A percentile compares a stretch with the other conserved stretches of the same genome.
These are phyloP conservation scores for Ciconia stormi DNA, from an alignment of 2,113 vertebrate genomes.

Conservation along the genomic window DNA sequence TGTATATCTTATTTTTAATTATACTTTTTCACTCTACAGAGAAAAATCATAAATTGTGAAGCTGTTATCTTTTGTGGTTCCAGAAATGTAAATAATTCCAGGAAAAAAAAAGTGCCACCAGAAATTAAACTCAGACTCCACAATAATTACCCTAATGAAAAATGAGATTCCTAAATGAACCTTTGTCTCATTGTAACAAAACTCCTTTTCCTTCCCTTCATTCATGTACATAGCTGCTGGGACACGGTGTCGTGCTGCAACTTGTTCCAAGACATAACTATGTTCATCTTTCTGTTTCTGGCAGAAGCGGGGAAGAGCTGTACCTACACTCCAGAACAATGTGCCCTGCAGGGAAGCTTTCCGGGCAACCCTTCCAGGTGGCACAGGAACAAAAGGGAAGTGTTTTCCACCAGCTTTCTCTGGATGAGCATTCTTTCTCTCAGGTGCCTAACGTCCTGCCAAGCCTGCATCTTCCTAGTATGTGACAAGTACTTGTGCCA, in stretches of 20 bases:
- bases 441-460: slow-evolving; percentile 65
- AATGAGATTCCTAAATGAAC: neutral
- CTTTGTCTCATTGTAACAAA: neutral
- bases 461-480: slow-evolving; percentile 38
- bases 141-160: neutral
- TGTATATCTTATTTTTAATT: neutral
- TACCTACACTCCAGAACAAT: neutral
- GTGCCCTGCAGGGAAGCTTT: neutral
- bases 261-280: neutral
- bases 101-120: neutral
- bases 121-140: neutral
- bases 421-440: slow-evolving; percentile 31
- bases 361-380: slow-evolving; percentile 32
- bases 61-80: neutral
- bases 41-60: neutral
- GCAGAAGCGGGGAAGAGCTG: neutral
- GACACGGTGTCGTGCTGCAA: neutral
- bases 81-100: neutral
- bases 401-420: slow-evolving; percentile 55
- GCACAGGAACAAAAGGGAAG: slow-evolving; percentile 66
- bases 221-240: neutral
- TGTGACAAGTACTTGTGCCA: slow-evolving; percentile 62
- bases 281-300: neutral
- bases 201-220: neutral
- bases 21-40: neutral